A percentile compares a stretch with the other conserved stretches of the same genome.
Evolutionary conservation across 2,797 vertebrate species (phyloP).

Genomic region (Labroides dimidiatus): DNA sequence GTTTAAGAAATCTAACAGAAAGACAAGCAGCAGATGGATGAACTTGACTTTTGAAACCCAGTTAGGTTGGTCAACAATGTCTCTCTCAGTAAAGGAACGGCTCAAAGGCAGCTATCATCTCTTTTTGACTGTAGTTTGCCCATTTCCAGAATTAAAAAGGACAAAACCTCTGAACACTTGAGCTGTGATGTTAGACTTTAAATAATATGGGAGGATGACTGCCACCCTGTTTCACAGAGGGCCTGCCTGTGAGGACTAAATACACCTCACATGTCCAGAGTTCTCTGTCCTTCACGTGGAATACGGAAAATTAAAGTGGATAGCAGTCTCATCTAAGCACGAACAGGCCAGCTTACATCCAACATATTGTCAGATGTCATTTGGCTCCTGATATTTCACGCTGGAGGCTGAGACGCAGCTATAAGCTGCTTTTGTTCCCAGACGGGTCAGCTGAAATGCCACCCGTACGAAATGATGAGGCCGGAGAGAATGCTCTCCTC

Average conservation of each 20-base stretch:
- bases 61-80: no score
- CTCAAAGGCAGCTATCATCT: no score
- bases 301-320: conserved; percentile 24
- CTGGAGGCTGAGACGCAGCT: conserved; percentile 27
- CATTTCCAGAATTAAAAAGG: neutral
- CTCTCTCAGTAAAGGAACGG: no score
- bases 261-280: neutral
- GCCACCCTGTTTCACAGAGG: neutral
- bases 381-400: conserved; percentile 60
- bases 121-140: no score
- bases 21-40: no score
- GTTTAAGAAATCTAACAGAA: no score
- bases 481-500: conserved; percentile 38
- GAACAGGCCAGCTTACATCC: conserved; percentile 45
- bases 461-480: conserved; percentile 44
- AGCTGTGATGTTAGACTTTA: neutral
- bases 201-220: neutral
- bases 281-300: conserved; percentile 2
- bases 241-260: neutral
- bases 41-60: no score
- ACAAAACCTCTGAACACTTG: neutral
- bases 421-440: conserved; percentile 62
- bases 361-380: conserved; percentile 57
- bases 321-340: conserved; percentile 33
- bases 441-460: conserved; percentile 59